These are phyloP conservation scores for Ondatra zibethicus DNA, from an alignment of 2,113 vertebrate species.

Conservation along the genomic window DNA sequence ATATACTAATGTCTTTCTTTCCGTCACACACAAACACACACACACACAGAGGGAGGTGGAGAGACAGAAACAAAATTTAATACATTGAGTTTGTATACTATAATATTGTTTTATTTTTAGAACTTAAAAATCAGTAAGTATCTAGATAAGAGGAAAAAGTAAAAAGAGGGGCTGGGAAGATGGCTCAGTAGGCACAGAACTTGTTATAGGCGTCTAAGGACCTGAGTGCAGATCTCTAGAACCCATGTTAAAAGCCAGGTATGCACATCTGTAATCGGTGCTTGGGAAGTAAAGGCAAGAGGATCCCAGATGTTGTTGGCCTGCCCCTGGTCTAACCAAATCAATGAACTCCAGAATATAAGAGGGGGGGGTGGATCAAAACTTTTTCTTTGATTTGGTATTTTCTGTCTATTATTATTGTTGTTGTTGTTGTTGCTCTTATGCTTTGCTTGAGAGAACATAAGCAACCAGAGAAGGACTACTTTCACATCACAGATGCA, in stretches of 20 bases:
- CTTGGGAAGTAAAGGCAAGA: not conserved
- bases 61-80: not conserved
- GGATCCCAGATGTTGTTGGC: not conserved
- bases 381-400: not conserved
- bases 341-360: not conserved
- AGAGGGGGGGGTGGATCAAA: not conserved
- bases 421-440: not conserved
- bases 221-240: not conserved
- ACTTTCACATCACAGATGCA: not conserved
- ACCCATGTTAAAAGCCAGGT: not conserved
- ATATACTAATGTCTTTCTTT: not conserved
- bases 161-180: not conserved
- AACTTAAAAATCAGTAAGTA: not conserved
- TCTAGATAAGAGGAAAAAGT: not conserved
- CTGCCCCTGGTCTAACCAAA: not conserved
- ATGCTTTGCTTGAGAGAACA: not conserved
- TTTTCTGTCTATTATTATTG: not conserved
- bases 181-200: not conserved
- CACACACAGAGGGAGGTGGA: not conserved
- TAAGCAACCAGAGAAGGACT: not conserved
- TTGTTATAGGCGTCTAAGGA: not conserved
- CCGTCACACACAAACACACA: not conserved
- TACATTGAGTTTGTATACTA: not conserved
- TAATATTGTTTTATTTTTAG: constrained; percentile 12
- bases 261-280: not conserved